phyloP scores from a whole-genome alignment of 1,140 invertebrate genomes.

The Diploscapter pachys region DNA sequence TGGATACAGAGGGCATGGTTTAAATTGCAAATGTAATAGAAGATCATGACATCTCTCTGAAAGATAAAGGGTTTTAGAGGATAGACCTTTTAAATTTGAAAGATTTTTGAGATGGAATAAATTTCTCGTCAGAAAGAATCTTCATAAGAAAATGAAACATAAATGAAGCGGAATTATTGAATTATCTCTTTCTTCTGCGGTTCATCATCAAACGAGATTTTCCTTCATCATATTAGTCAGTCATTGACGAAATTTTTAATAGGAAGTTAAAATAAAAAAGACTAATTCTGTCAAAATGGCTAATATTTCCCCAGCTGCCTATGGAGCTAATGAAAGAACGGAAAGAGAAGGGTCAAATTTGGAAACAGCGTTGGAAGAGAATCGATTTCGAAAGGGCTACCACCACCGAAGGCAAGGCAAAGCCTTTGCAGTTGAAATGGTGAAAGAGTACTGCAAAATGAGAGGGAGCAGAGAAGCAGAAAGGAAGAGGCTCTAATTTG shows the following conservation, averaged over 20 bases:
- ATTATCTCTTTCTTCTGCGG: too few relatives aligned
- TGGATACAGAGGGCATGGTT: not conserved
- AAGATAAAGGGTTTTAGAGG: slow-evolving; percentile 1
- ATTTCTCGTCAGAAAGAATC: not conserved
- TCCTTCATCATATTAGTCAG: too few relatives aligned
- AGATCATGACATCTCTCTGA: slow-evolving; percentile 1
- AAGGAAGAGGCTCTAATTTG: not conserved
- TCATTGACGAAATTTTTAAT: too few relatives aligned
- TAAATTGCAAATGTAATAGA: not conserved
- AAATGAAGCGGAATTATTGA: too few relatives aligned
- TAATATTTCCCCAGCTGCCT: too few relatives aligned
- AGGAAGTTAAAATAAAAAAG: too few relatives aligned
- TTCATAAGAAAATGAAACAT: too few relatives aligned
- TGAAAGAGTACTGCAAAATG: not conserved
- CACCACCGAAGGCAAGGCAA: not conserved
- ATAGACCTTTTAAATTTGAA: not conserved
- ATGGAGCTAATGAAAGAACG: too few relatives aligned
- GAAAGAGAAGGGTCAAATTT: too few relatives aligned
- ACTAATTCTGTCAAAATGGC: too few relatives aligned
- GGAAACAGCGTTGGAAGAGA: too few relatives aligned
- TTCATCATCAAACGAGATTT: too few relatives aligned
- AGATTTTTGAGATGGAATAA: slow-evolving; percentile 3
- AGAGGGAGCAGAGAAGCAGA: not conserved
- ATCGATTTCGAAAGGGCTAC: not conserved
- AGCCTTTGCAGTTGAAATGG: not conserved